Evolutionary conservation across 2,797 vertebrate genomes (phyloP).

Genomic region (Chlorospingus semifuscus): DNA sequence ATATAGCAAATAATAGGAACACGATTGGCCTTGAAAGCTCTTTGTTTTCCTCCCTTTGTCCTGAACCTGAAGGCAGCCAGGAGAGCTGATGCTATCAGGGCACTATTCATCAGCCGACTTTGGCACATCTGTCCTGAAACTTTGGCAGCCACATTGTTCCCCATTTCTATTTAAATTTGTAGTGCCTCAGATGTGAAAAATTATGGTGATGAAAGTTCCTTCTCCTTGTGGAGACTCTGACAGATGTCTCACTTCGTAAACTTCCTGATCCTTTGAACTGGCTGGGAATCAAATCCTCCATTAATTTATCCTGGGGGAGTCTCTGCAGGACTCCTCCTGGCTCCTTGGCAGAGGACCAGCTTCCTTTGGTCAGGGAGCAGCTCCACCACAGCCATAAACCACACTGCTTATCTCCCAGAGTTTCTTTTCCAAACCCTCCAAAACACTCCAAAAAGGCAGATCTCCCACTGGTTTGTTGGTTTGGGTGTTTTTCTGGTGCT

Average conservation of each 20-base stretch:
- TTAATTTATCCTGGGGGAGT: background rate
- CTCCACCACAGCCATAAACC: background rate
- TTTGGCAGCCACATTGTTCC: background rate
- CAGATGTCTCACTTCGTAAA: background rate
- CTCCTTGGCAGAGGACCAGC: background rate
- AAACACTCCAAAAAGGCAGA: background rate
- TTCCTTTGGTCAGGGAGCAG: background rate
- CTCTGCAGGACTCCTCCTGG: background rate
- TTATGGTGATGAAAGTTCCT: background rate
- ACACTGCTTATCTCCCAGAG: background rate
- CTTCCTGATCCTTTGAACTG: background rate
- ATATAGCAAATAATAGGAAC: background rate
- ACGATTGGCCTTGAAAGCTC: conserved; percentile 2
- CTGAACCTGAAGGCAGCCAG: background rate
- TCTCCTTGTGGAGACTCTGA: background rate
- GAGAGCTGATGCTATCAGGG: background rate
- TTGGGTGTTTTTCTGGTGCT: background rate
- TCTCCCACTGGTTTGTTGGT: background rate
- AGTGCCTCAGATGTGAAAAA: background rate
- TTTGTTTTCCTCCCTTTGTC: conserved; percentile 27
- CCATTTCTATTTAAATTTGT: background rate
- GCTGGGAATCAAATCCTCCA: background rate
- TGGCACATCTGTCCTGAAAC: background rate
- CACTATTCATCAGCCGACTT: background rate
- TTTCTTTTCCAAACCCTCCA: background rate